These are phyloP conservation scores for Bombus picipes DNA, from an alignment of 1,140 invertebrate genomes.

Conservation along the genomic window DNA sequence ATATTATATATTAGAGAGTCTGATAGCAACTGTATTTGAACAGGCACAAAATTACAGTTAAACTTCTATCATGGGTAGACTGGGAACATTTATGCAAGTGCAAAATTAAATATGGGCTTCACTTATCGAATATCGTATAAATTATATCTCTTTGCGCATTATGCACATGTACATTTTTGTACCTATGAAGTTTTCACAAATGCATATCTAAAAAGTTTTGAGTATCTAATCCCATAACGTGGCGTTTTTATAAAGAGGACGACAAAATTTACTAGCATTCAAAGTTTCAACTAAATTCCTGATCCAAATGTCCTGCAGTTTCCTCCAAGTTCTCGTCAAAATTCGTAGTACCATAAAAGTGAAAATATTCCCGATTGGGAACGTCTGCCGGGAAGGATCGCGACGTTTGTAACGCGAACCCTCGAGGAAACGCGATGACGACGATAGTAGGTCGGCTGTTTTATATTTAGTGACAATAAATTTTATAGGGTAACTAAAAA, in stretches of 20 bases:
- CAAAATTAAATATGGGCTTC: neutral
- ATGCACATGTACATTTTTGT: neutral
- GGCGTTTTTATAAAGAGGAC: neutral
- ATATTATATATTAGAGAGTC: too few relatives aligned
- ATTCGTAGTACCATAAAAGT: neutral
- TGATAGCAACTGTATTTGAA: too few relatives aligned
- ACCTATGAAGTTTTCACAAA: neutral
- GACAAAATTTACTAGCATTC: neutral
- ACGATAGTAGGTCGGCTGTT: conserved; percentile 33
- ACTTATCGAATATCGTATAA: neutral
- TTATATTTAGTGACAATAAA: conserved; percentile 40
- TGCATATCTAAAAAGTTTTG: neutral
- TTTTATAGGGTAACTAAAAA: conserved; percentile 11
- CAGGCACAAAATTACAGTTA: too few relatives aligned
- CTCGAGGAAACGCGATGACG: conserved; percentile 12
- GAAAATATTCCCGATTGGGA: neutral
- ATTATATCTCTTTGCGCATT: neutral
- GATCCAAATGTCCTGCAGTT: neutral
- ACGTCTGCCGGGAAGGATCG: neutral
- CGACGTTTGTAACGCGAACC: neutral
- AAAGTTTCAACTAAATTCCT: neutral
- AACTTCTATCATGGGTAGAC: too few relatives aligned
- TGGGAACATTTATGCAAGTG: neutral
- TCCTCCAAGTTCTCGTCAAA: neutral
- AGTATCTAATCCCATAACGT: neutral